Conservation (phyloP, 2,797 vertebrate genomes). For the Lates japonicus region DNA sequence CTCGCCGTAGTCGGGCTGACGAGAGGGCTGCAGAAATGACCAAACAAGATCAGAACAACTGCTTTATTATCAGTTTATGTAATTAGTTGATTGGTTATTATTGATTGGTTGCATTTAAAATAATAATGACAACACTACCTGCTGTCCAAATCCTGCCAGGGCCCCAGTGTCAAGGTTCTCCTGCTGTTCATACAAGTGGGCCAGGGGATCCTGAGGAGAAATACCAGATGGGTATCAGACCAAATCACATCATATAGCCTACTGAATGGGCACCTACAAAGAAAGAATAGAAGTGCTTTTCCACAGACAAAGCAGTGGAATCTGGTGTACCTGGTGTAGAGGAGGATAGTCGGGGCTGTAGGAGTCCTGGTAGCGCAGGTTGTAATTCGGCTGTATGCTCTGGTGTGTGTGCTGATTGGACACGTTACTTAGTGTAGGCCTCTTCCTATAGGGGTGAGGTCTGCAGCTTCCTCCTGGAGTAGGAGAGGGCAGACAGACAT, state of each 20-base stretch:
- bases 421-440: constrained; percentile 82
- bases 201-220: constrained; percentile 78
- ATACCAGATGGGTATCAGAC: constrained; percentile 46
- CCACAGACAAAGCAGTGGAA: background rate
- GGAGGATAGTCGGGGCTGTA: constrained; percentile 86
- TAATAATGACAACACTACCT: constrained; percentile 72
- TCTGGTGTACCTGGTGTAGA: constrained; percentile 79
- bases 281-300: background rate
- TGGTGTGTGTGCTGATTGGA: constrained; percentile 81
- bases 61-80: background rate
- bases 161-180: constrained; percentile 77
- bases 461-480: constrained; percentile 81
- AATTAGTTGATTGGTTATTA: background rate
- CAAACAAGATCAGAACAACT: background rate
- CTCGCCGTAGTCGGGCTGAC: constrained; percentile 80
- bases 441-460: constrained; percentile 87
- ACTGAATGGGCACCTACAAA: background rate
- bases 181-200: constrained; percentile 84
- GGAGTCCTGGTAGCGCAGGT: constrained; percentile 86
- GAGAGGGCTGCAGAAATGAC: constrained; percentile 68
- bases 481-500: background rate
- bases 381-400: constrained; percentile 80
- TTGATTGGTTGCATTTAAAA: background rate
- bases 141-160: constrained; percentile 80
- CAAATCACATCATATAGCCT: constrained; percentile 14